Evolutionary conservation across 2,888 invertebrate species (phyloP), one percentile per base, ranked within the genome.

Genomic region (Megaustenia siamemsis): DNA sequence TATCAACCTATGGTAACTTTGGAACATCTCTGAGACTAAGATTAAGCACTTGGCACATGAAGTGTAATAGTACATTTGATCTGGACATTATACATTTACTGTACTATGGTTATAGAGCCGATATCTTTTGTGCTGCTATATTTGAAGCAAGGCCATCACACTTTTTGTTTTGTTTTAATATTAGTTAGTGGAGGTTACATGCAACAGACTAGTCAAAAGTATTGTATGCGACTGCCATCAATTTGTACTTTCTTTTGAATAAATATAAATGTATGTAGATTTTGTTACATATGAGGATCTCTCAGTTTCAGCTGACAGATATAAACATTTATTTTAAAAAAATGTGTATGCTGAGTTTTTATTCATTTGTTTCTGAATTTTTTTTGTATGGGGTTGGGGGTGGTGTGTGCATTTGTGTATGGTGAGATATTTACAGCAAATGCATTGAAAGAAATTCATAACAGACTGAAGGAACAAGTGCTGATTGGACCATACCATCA

Each of bases 281-380:
- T 79, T 79, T 40, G 63, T 79, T 79, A 43, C 68, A 56, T 66
- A 53, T 69, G 69, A 81, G 24, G n/a, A 81, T 81, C 69, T 81
- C 71, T 81, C 81, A 28, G 68, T 80, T 68, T 81, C 69, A 81
- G 32, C 53, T 49, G 66, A 69, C 28, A 69, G 28, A 71, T 32
- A 56, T 21, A 38, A 68, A 68, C 2, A 68, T 68, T 1, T 38
- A 60, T 68, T 68, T 68, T 15, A 38, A 32, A 32, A 63, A 63
- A 63, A 32, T 5, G 6, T 63, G 32, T 38, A 32, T 28, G 21
- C 53, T 53, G 53, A 53, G 53, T 53, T 63, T 63, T 15, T 10
- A 63, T 63, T 63, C 32, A 32, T 63, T 6, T 32, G 5, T 32
- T 63, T 28, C 5, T n/a, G n/a, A n/a, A n/a, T n/a, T n/a, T n/a